phyloP scores from a whole-genome alignment of 2,113 vertebrate species.

The Neopipo cinnamomea region DNA sequence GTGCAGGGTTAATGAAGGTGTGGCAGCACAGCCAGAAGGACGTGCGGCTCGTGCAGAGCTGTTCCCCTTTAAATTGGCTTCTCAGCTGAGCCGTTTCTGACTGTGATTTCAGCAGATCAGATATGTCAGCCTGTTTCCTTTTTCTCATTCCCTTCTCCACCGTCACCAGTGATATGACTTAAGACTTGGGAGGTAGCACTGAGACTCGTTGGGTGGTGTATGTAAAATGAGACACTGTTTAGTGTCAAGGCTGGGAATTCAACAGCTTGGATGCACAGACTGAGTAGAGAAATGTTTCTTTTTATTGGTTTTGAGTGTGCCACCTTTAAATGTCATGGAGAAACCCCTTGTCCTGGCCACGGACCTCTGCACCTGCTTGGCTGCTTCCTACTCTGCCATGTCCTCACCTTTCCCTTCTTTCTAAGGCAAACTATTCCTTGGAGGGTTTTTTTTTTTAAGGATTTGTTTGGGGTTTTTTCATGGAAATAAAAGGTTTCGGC shows the following conservation, averaged over 20 bases:
- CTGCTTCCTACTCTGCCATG: neutral
- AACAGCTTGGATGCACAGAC: neutral
- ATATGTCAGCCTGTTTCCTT: conserved; percentile 53
- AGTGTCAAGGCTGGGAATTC: conserved; percentile 13
- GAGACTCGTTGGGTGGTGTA: conserved; percentile 38
- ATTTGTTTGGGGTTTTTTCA: neutral
- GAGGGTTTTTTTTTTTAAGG: neutral
- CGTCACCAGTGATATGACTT: conserved; percentile 46
- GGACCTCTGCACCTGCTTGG: neutral
- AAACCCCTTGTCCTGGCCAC: neutral
- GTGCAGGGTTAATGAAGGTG: neutral
- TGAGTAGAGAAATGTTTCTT: neutral
- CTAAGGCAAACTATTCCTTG: neutral
- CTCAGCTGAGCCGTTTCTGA: neutral
- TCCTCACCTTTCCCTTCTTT: neutral
- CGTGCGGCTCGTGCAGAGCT: neutral
- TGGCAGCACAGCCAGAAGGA: neutral
- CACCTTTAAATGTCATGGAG: neutral
- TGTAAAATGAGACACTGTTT: conserved; percentile 30
- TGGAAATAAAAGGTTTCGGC: neutral
- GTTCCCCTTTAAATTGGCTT: neutral
- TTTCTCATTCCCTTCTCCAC: conserved; percentile 48
- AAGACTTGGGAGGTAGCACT: conserved; percentile 31
- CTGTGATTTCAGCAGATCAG: neutral
- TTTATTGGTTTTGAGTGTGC: neutral